These are phyloP conservation scores for Novumbra hubbsi DNA, from an alignment of 2,797 vertebrate species.

Conservation along the genomic window DNA sequence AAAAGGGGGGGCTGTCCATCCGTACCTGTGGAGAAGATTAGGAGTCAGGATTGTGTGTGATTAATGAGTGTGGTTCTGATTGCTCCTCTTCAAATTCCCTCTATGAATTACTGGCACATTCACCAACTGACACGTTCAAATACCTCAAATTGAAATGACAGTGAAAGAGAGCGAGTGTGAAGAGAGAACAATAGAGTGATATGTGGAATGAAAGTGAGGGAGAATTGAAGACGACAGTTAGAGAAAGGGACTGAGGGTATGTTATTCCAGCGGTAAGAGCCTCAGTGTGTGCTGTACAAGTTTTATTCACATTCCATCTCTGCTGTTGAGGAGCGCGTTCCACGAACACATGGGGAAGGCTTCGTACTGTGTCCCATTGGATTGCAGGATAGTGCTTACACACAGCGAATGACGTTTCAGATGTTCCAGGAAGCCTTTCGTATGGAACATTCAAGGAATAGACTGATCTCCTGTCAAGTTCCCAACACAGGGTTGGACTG, in stretches of 20 bases:
- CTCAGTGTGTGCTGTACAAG: neutral
- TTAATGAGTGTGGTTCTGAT: constrained; percentile 70
- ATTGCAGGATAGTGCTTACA: neutral
- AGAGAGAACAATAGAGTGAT: neutral
- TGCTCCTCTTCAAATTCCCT: constrained; percentile 60
- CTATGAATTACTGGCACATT: constrained; percentile 63
- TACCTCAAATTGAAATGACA: neutral
- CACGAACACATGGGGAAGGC: neutral
- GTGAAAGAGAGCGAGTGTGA: neutral
- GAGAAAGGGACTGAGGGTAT: constrained; percentile 7
- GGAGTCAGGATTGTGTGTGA: constrained; percentile 64
- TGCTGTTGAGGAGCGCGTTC: neutral
- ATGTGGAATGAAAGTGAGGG: neutral
- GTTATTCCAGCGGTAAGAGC: neutral
- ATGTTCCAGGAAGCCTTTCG: neutral
- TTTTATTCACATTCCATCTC: neutral
- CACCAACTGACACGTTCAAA: constrained; percentile 28
- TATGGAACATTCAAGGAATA: neutral
- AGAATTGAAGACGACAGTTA: neutral
- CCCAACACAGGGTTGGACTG: neutral
- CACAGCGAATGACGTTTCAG: neutral
- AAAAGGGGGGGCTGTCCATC: constrained; percentile 25
- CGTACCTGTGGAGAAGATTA: constrained; percentile 70
- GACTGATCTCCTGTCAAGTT: neutral
- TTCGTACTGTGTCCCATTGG: neutral